Evolutionary conservation across 2,888 invertebrate genomes (phyloP), one percentile per base, ranked within the genome.

Genomic region (Lysandra coridon): DNA sequence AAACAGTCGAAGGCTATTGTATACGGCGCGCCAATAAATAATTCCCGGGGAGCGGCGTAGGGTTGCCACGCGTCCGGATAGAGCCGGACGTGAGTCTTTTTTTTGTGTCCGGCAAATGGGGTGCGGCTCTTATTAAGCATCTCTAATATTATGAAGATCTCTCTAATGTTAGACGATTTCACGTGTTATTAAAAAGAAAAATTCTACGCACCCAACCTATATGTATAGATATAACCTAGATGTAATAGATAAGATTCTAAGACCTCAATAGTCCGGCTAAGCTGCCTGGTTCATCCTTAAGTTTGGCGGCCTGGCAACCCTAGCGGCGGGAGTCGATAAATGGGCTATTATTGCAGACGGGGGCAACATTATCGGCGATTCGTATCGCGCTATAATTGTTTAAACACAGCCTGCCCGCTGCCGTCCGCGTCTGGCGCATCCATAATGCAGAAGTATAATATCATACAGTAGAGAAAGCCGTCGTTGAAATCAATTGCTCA

Each of bases 371-470:
- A 92, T 92, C 92, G 89, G 90, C 89, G 90, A 92, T 91, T 93
- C 89, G 90, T 90, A 93, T 92, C 92, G 91, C 88, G 89, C 87
- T 90, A 91, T 93, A 92, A 93, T 93, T 92, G 92, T 93, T 92
- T 92, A 92, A 93, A 92, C 91, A 92, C 89, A 91, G 90, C 87
- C 87, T 87, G 88, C 88, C 86, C 89, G 85, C 87, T 88, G 87
- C 88, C 89, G 89, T 91, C 92, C 91, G 83, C 80, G 84, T 82
- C 81, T 81, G 80, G 80, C 81, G 78, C 82, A 89, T 92, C 87
- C 90, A 91, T 92, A 92, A 91, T 91, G 90, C 88, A 80, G 80
- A 57, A 57, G 57, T 57, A 57, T 17, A 57, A 57, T 57, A 57
- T 57, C 17, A 57, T 57, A 57, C 17, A 57, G 57, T 57, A 57